Evolutionary conservation across 2,113 vertebrate species (phyloP), one percentile per base, ranked within the genome.

Genomic region (Gobiocypris rarus): DNA sequence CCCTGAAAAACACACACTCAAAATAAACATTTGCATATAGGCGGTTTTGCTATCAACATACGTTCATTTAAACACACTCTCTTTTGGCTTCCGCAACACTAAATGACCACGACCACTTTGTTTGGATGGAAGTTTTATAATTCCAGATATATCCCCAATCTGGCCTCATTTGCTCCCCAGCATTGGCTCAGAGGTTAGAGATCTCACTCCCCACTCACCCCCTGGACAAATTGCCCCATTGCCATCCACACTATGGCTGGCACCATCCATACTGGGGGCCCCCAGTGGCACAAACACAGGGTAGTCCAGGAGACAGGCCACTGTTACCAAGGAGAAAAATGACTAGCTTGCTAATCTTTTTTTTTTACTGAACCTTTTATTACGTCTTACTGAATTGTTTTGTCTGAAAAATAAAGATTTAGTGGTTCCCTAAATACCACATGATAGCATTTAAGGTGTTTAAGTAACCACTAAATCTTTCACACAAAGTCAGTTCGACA

Each of bases 1-100:
- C 84, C 76, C n/a, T 31, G 81, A 70, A 87, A 84, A 81, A 86
- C 63, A 85, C 71, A 86, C 54, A 86, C 77, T 81, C 28, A 82
- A 78, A 87, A 84, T 83, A 82, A 73, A 84, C 63, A 82, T 85
- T 83, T 81, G 83, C 41, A 75, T 84, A 83, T 83, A 74, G 65
- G 45, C 58, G 41, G 34, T 74, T 83, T 86, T 65, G 74, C 43
- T 73, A 58, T 67, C 56, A 22, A 52, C 17, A 48, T 73, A 24
- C 65, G 48, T 69, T 50, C 65, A 31, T 31, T 34, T 69, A 45
- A 15, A 48, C 45, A 31, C 26, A 45, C 28, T 75, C 67, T 81
- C 67, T 75, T 79, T 78, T 50, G 65, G 41, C 15, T 48, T 73
- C 9, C n/a, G 5, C n/a, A 45, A 26, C 63, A 54, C 48, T 58